Percentiles rank a stretch among this genome's conserved stretches.
Conservation (phyloP, 2,888 invertebrate species). For the Osmoderma eremita region DNA sequence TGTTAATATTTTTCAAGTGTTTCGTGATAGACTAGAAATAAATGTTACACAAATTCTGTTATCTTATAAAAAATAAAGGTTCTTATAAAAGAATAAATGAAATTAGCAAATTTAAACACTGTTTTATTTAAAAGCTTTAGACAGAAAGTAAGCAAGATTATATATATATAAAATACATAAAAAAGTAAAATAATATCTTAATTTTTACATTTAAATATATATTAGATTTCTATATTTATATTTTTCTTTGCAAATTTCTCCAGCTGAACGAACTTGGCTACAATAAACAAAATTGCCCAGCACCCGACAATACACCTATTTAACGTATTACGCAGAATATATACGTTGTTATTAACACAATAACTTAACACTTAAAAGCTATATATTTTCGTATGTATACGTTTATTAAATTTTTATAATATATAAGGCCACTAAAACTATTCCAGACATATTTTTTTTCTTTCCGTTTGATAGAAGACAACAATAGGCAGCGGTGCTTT, state of each 20-base stretch:
- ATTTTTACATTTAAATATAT: constrained; percentile 35
- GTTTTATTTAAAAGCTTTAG: constrained; percentile 35
- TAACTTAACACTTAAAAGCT: constrained; percentile 42
- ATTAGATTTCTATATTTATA: constrained; percentile 24
- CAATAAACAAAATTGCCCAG: constrained; percentile 34
- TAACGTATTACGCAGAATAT: constrained; percentile 28
- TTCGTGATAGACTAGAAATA: background rate
- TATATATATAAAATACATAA: constrained; percentile 41
- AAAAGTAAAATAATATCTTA: constrained; percentile 40
- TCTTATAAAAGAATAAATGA: constrained; percentile 32
- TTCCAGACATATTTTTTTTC: constrained; percentile 28
- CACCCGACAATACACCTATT: constrained; percentile 34
- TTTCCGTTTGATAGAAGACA: constrained; percentile 26
- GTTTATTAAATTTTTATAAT: constrained; percentile 32
- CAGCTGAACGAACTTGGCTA: constrained; percentile 22
- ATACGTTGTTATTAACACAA: constrained; percentile 32
- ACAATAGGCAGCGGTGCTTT: constrained; percentile 28
- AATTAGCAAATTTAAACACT: constrained; percentile 40
- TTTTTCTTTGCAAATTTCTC: constrained; percentile 27
- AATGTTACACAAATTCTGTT: too few species aligned
- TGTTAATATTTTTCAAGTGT: constrained; percentile 19
- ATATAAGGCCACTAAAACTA: constrained; percentile 44
- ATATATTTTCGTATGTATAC: constrained; percentile 37
- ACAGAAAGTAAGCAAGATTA: constrained; percentile 33
- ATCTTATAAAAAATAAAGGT: background rate